Base-by-base conservation (phyloP, 2,113 vertebrate species). In the Anolis carolinensis region DNA sequence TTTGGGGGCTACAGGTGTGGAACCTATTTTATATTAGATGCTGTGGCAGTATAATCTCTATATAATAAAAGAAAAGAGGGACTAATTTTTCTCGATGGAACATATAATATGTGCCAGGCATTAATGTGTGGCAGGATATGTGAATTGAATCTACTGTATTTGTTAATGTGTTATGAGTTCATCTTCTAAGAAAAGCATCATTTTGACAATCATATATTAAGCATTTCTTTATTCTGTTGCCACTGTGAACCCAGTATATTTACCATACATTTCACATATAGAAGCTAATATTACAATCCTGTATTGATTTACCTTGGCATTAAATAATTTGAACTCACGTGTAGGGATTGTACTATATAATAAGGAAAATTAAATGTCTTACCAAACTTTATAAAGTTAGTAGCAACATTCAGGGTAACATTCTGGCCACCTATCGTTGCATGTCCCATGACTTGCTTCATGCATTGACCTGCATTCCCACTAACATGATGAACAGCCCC, bases 401-500 rank as follows among this genome's bases (percentile, higher is more conserved):
- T 89, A 68, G 23, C 71, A 90, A 50, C 34, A 11, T 39, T 70
- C 44, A 77, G 65, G 30, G 10, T 80, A 67, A 27, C 21, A 84
- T 65, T 65, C 67, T 83, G 68, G 21, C 77, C 25, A 82, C 81
- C 20, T 78, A 82, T 72, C 79, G 23, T 34, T 25, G 20, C 23
- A 34, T 32, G 0, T 72, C 73, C 86, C 70, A 83, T 76, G 62
- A 44, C 25, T 80, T 0, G 0, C 83, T 91, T 48, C 11, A n/a
- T 81, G 72, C 79, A 71, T 39, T 84, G 73, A 84, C n/a, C 86
- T 87, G 23, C 30, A 16, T n/a, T 82, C 79, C 78, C 88, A 86
- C 50, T 27, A 81, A 88, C 78, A 76, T 87, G 83, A 87, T 89
- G 86, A 85, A 92, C 27, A 93, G 81, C 80, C 91, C 82, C 79